phyloP scores from a whole-genome alignment of 2,113 vertebrate genomes.

The Galeopterus variegatus region DNA sequence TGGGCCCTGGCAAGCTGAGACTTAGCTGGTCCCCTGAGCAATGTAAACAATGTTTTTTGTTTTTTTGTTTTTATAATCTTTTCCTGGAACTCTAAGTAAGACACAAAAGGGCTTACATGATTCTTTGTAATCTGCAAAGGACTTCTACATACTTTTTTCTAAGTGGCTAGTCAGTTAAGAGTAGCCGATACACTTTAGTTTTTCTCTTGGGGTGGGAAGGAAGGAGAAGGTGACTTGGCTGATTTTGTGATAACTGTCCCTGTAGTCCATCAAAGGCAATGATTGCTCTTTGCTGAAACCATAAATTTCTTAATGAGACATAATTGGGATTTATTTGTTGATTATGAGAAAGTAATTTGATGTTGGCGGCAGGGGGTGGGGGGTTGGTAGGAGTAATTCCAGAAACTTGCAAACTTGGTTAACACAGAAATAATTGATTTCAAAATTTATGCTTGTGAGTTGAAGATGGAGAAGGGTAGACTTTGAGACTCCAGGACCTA shows the following conservation, averaged over 20 bases:
- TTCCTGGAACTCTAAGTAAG: slow-evolving; percentile 82
- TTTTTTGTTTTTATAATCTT: slow-evolving; percentile 68
- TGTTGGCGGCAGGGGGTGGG: neutral
- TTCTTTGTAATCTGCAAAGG: slow-evolving; percentile 72
- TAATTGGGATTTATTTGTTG: slow-evolving; percentile 25
- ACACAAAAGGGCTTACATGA: slow-evolving; percentile 75
- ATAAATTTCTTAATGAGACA: neutral
- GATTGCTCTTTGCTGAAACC: neutral
- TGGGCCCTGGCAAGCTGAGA: slow-evolving; percentile 59
- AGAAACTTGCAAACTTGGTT: slow-evolving; percentile 57
- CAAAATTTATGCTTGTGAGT: neutral
- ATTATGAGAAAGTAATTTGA: slow-evolving; percentile 17
- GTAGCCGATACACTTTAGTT: slow-evolving; percentile 21
- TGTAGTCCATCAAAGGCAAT: neutral
- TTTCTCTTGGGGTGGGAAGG: neutral
- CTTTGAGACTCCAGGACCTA: neutral
- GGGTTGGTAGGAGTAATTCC: neutral
- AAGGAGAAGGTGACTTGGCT: neutral
- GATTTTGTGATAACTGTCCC: neutral
- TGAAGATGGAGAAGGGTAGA: neutral
- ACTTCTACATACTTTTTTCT: slow-evolving; percentile 73
- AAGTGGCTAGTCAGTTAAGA: slow-evolving; percentile 68
- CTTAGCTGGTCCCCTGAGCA: slow-evolving; percentile 73
- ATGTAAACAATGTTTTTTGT: slow-evolving; percentile 82
- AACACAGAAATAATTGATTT: slow-evolving; percentile 49